Evolutionary conservation across 2,113 vertebrate genomes (phyloP).

Genomic region (Aspidoscelis tigris): DNA sequence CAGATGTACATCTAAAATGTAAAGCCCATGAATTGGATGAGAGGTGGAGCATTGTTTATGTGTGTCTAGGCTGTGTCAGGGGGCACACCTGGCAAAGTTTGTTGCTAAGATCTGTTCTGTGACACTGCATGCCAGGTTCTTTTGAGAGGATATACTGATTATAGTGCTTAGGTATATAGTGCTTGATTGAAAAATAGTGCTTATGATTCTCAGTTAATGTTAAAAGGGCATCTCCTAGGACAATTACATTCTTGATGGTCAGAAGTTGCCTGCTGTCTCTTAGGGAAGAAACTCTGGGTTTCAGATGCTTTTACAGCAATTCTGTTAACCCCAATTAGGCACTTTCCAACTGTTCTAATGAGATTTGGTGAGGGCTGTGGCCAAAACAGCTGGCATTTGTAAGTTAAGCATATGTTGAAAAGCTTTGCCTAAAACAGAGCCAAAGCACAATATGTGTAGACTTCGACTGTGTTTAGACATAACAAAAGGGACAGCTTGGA

Average conservation of each 20-base stretch:
- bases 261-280: neutral
- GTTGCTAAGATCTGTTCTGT: too few species aligned
- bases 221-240: slow-evolving; percentile 22
- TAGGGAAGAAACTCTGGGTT: neutral
- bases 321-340: slow-evolving; percentile 15
- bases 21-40: too few species aligned
- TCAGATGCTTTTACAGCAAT: neutral
- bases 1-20: too few species aligned
- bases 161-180: too few species aligned
- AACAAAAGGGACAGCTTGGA: too few species aligned
- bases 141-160: too few species aligned
- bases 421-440: slow-evolving; percentile 23
- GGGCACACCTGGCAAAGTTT: too few species aligned
- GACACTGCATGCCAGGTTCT: too few species aligned
- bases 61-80: neutral
- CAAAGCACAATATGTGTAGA: neutral
- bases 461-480: too few species aligned
- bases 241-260: neutral
- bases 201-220: slow-evolving; percentile 12
- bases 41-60: too few species aligned
- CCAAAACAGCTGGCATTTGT: slow-evolving; percentile 28
- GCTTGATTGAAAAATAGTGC: neutral
- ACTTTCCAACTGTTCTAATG: neutral
- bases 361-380: neutral
- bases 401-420: slow-evolving; percentile 28